These are phyloP conservation scores for Alosa sapidissima DNA, from an alignment of 2,797 vertebrate species.

Conservation along the genomic window DNA sequence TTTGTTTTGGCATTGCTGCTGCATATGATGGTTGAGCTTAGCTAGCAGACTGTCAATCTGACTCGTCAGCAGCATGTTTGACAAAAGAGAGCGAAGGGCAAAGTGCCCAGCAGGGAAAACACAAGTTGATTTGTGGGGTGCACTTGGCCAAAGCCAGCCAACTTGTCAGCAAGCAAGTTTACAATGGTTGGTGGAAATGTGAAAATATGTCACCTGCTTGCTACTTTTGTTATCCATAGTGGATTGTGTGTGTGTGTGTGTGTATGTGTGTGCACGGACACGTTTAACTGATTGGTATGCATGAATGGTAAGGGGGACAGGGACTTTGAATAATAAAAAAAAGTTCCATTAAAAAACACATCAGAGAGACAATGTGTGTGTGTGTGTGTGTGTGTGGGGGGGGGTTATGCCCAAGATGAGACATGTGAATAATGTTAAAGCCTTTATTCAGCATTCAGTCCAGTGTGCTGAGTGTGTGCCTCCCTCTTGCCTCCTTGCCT, in stretches of 20 bases:
- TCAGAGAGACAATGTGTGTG: too few relatives aligned
- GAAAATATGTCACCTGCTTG: not conserved
- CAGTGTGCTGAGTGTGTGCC: constrained; percentile 14
- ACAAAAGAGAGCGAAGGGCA: not conserved
- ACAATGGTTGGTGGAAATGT: not conserved
- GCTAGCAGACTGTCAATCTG: constrained; percentile 8
- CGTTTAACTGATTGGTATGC: too few relatives aligned
- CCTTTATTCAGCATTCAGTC: not conserved
- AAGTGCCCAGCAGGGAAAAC: not conserved
- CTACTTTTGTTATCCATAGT: not conserved
- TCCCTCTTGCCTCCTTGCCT: not conserved
- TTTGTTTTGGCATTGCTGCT: not conserved
- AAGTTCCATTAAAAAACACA: too few relatives aligned
- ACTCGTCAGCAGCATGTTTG: not conserved
- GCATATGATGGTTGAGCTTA: not conserved
- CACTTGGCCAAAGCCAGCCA: not conserved
- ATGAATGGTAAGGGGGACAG: too few relatives aligned
- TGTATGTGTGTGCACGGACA: not conserved
- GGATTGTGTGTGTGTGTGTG: not conserved
- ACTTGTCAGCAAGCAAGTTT: constrained; percentile 5
- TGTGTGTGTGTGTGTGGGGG: not conserved
- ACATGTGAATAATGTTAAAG: not conserved
- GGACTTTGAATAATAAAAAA: too few relatives aligned
- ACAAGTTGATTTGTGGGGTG: not conserved
- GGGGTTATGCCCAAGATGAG: not conserved